Conservation (phyloP, 2,888 invertebrate genomes). For the Epistrophella euchroma region DNA sequence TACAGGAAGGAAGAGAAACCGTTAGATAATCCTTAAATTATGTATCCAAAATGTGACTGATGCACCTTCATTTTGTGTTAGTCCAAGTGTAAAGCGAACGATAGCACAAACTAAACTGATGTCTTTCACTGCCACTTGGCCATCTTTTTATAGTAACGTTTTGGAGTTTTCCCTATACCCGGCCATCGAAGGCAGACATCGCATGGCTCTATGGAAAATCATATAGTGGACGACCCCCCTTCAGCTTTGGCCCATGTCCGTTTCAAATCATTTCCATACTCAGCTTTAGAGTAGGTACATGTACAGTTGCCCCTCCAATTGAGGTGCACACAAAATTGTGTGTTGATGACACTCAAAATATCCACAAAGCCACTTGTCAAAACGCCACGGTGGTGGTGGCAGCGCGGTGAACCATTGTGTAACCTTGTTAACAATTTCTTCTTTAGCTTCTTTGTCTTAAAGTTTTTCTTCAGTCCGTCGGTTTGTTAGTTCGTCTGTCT, state of each 20-base stretch:
- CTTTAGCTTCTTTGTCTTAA: slow-evolving; percentile 44
- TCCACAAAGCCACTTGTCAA: slow-evolving; percentile 65
- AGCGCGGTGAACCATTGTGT: slow-evolving; percentile 56
- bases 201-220: slow-evolving; percentile 60
- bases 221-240: slow-evolving; percentile 54
- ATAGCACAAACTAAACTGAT: slow-evolving; percentile 72
- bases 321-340: background rate
- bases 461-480: background rate
- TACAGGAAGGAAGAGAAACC: slow-evolving; percentile 26
- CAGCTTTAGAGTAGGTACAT: slow-evolving; percentile 10
- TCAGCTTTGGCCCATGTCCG: slow-evolving; percentile 30
- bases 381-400: too few relatives aligned
- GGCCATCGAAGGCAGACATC: background rate
- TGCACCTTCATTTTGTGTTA: slow-evolving; percentile 67
- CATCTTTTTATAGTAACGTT: slow-evolving; percentile 68
- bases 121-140: slow-evolving; percentile 57
- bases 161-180: slow-evolving; percentile 51
- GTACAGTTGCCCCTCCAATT: slow-evolving; percentile 29
- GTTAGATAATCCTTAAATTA: slow-evolving; percentile 37
- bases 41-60: slow-evolving; percentile 4
- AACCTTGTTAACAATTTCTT: slow-evolving; percentile 44
- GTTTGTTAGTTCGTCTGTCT: background rate
- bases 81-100: slow-evolving; percentile 72
- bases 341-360: slow-evolving; percentile 58
- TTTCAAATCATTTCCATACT: slow-evolving; percentile 51